A percentile compares a stretch with the other conserved stretches of the same genome.
Evolutionary conservation across 2,797 vertebrate genomes (phyloP).

Genomic region (Buphagus erythrorhynchus): DNA sequence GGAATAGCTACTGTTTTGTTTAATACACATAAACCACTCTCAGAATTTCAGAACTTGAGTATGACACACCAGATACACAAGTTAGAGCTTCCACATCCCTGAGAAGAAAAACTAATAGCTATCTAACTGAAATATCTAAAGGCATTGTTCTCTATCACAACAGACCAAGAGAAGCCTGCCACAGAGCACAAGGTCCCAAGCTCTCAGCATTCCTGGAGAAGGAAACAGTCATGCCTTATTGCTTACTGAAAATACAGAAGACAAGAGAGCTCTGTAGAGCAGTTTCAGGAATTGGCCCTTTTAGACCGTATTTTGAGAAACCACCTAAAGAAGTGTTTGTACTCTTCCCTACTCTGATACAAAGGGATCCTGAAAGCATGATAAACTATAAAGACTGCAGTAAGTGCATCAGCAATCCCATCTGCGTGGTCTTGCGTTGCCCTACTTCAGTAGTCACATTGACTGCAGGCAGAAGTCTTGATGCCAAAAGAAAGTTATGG

Average conservation of each 20-base stretch:
- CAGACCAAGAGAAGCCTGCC: background rate
- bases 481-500: background rate
- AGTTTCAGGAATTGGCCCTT: background rate
- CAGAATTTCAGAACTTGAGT: background rate
- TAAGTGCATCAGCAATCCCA: background rate
- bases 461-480: background rate
- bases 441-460: background rate
- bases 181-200: background rate
- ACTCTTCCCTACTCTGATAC: background rate
- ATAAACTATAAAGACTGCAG: background rate
- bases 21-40: background rate
- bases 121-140: background rate
- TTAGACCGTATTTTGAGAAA: background rate
- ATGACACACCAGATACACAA: background rate
- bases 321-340: fast-evolving
- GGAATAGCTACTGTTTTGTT: background rate
- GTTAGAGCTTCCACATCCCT: background rate
- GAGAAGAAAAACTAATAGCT: background rate
- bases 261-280: background rate
- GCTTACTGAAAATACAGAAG: background rate
- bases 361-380: background rate
- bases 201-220: background rate
- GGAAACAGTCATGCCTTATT: background rate
- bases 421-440: background rate
- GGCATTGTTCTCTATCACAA: background rate